Conservation (phyloP, 2,888 invertebrate genomes). For the Tortricodes alternella region DNA sequence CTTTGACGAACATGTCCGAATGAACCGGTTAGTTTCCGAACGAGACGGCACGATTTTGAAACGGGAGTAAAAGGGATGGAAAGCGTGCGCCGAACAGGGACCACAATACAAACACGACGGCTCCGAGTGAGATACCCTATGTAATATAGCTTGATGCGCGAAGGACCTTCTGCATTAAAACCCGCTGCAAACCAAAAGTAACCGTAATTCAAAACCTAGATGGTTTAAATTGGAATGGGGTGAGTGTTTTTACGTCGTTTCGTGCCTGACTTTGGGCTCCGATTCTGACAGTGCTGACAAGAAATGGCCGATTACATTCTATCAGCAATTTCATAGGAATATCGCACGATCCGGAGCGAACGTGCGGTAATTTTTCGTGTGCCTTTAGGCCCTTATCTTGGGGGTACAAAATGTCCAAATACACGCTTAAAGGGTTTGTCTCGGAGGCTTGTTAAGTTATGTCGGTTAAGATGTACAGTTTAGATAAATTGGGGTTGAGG, state of each 20-base stretch:
- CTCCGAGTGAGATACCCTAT: constrained; percentile 52
- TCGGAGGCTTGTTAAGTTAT: not conserved
- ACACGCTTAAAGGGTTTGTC: not conserved
- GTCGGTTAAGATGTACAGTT: constrained; percentile 22
- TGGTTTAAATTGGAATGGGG: not conserved
- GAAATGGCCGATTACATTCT: constrained; percentile 59
- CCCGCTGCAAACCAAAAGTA: not conserved
- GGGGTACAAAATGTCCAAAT: not conserved
- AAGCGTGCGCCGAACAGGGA: constrained; percentile 50
- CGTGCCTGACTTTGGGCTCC: constrained; percentile 10
- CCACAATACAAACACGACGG: constrained; percentile 61
- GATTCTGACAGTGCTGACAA: constrained; percentile 50
- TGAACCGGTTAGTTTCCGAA: constrained; percentile 58
- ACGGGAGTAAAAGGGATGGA: constrained; percentile 46
- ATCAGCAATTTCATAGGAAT: constrained; percentile 53
- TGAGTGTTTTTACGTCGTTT: constrained; percentile 11
- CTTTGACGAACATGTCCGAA: constrained; percentile 53
- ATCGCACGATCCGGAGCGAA: constrained; percentile 35
- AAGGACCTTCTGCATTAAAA: constrained; percentile 30
- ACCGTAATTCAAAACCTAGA: not conserved
- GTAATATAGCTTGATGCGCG: constrained; percentile 39
- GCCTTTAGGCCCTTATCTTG: constrained; percentile 14
- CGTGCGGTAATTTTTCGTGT: constrained; percentile 38
- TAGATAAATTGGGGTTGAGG: constrained; percentile 9
- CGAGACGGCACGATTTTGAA: constrained; percentile 38